A percentile compares a stretch with the other conserved stretches of the same genome.
Evolutionary conservation across 2,888 invertebrate species (phyloP).

Genomic region (Lydus trimaculatus): DNA sequence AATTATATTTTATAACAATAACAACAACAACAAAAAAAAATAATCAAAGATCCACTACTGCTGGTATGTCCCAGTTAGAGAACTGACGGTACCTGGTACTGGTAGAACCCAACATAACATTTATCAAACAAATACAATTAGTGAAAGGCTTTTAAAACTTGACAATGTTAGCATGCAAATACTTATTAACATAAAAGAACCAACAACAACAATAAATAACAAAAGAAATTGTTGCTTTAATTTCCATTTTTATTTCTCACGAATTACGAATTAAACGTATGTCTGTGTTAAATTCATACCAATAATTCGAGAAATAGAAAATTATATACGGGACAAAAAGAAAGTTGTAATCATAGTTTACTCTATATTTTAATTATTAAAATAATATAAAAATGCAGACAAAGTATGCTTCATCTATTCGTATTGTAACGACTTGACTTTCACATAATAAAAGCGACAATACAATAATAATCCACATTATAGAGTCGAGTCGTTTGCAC

Average conservation of each 20-base stretch:
- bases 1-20: not conserved
- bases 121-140: constrained; percentile 7
- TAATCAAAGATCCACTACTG: not conserved
- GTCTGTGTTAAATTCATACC: not conserved
- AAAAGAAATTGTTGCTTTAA: not conserved
- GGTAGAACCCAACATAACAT: not conserved
- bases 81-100: constrained; percentile 15
- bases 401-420: no score
- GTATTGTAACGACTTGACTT: no score
- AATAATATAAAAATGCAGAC: no score
- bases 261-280: no score
- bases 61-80: constrained; percentile 12
- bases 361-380: no score
- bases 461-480: no score
- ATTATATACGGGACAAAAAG: no score
- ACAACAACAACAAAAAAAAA: not conserved
- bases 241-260: not conserved
- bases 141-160: constrained; percentile 2
- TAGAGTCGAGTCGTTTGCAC: no score
- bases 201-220: not conserved
- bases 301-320: no score
- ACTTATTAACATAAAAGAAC: not conserved
- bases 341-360: no score
- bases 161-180: constrained; percentile 8
- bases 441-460: no score